phyloP scores from a whole-genome alignment of 1,140 invertebrate species.

The Acromyrmex charruanus region DNA sequence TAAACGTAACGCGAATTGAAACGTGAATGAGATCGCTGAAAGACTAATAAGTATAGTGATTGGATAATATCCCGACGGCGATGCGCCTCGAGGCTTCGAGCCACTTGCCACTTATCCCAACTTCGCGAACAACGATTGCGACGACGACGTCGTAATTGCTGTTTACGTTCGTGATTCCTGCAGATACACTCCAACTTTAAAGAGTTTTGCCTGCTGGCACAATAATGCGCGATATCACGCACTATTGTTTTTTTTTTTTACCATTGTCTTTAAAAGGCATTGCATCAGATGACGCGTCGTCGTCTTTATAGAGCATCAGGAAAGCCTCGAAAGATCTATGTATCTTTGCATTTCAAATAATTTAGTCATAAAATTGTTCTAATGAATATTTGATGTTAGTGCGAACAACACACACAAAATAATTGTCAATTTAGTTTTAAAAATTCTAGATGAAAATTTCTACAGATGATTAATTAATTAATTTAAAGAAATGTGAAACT shows the following conservation, averaged over 20 bases:
- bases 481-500: not conserved
- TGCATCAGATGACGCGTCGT: not conserved
- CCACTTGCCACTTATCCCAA: conserved; percentile 69
- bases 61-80: conserved; percentile 65
- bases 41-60: conserved; percentile 73
- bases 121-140: conserved; percentile 60
- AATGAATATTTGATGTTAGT: not conserved
- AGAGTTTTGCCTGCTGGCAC: not conserved
- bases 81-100: conserved; percentile 44
- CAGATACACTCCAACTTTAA: conserved; percentile 56
- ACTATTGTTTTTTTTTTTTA: conserved; percentile 38
- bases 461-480: not conserved
- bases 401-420: not conserved
- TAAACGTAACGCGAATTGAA: conserved; percentile 76
- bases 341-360: conserved; percentile 3
- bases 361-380: not conserved
- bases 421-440: not conserved
- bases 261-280: conserved; percentile 15
- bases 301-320: not conserved
- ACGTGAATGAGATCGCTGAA: conserved; percentile 71
- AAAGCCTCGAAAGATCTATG: not conserved
- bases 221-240: conserved; percentile 36
- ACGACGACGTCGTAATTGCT: conserved; percentile 57
- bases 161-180: conserved; percentile 63
- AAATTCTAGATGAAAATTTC: not conserved